Evolutionary conservation across 1,140 invertebrate genomes (phyloP).

Genomic region (Argopecten irradians): DNA sequence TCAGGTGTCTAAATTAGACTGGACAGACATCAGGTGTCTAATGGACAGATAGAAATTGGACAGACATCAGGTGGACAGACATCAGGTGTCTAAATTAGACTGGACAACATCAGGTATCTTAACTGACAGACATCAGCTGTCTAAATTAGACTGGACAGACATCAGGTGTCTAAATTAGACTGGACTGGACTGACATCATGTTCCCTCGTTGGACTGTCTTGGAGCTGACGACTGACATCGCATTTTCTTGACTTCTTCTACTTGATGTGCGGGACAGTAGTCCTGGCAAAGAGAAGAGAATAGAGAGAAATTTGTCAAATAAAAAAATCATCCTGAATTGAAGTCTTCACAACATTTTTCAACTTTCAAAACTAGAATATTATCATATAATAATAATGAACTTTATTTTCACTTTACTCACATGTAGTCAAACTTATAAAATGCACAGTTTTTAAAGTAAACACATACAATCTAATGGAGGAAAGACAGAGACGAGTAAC

Average conservation of each 20-base stretch:
- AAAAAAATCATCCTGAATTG: background rate
- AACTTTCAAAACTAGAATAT: background rate
- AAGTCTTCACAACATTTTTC: background rate
- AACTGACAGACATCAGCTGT: background rate
- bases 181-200: background rate
- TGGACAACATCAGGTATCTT: no score
- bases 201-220: background rate
- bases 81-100: background rate
- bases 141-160: background rate
- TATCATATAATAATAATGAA: background rate
- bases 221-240: constrained; percentile 48
- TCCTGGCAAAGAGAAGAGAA: constrained; percentile 50
- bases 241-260: constrained; percentile 54
- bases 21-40: no score
- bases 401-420: no score
- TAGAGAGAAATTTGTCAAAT: background rate
- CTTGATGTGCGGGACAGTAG: constrained; percentile 55
- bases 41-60: no score
- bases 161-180: background rate
- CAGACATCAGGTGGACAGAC: no score
- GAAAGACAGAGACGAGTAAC: background rate
- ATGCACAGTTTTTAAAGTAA: background rate
- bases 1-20: no score
- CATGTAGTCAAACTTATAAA: background rate
- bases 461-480: background rate